Base-by-base conservation (phyloP, 2,888 invertebrate genomes). In the Deilephila elpenor region DNA sequence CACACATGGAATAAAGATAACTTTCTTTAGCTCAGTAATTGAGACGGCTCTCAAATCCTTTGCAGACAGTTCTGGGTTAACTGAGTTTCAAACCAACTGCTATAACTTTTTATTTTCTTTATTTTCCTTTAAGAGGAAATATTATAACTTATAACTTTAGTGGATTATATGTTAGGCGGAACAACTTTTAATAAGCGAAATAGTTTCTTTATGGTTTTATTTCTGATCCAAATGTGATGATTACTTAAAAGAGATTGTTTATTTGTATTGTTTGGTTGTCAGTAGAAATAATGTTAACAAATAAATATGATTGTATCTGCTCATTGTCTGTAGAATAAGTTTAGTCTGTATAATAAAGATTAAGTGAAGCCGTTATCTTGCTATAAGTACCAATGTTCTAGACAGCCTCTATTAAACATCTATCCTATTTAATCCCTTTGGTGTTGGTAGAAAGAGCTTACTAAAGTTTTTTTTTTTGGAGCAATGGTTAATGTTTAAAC, bases 41-140 rank as follows among this genome's bases (percentile, higher is more conserved):
- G 90, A 89, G 88, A 87, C 83, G 79, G 84, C 84, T 86, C 83
- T 86, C 83, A 88, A 90, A 90, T 89, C 87, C 89, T 89, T 88
- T 85, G 85, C 88, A 84, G 87, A 89, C 87, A 86, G 86, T 86
- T 85, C 83, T 82, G 82, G 81, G 82, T 84, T 77, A 87, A 90
- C 90, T 86, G 80, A 89, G 89, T 91, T 90, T 88, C 83, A 84
- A 87, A 85, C 83, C 87, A 87, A 87, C 86, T 88, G 87, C 79
- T 78, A 60, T 81, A 86, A 85, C 83, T 87, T 85, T 87, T 87
- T 71, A 62, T 71, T 71, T 70, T 61, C 60, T 61, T 60, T 60
- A 60, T 60, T 71, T 60, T 61, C 59, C 59, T 67, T 72, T 34
- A 59, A 37, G 56, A 67, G 56, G 19, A 62, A 56, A 72, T 64